Conservation (phyloP, 2,113 vertebrate genomes). For the Pontoporia blainvillei region DNA sequence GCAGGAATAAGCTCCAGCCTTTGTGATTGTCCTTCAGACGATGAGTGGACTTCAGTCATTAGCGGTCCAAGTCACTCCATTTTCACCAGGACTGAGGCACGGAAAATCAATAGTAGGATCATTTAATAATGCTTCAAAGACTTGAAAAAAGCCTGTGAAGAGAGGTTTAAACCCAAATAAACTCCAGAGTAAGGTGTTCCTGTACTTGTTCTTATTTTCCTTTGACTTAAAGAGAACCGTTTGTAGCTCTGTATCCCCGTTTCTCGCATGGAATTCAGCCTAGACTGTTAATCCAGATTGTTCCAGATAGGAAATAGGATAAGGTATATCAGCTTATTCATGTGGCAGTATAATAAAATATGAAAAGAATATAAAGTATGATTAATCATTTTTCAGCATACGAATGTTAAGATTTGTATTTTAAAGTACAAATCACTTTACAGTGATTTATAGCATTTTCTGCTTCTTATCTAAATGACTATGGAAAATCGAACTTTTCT, state of each 20-base stretch:
- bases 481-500: conserved; percentile 30
- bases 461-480: conserved; percentile 47
- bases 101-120: conserved; percentile 64
- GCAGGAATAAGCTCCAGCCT: not conserved
- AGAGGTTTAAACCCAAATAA: conserved; percentile 53
- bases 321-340: not conserved
- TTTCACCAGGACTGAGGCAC: conserved; percentile 18
- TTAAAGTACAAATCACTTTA: conserved; percentile 25
- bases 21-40: conserved; percentile 42
- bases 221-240: conserved; percentile 38
- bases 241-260: not conserved
- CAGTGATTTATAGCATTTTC: conserved; percentile 44
- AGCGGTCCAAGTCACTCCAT: conserved; percentile 26
- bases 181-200: conserved; percentile 24
- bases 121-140: conserved; percentile 60
- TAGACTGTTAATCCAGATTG: conserved; percentile 28
- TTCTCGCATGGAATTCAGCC: not conserved
- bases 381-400: conserved; percentile 39
- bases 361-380: conserved; percentile 48
- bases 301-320: conserved; percentile 41
- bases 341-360: not conserved
- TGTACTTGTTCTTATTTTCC: conserved; percentile 52
- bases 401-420: conserved; percentile 31
- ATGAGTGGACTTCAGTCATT: conserved; percentile 37
- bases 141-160: conserved; percentile 54